A percentile compares a stretch with the other conserved stretches of the same genome.
Evolutionary conservation across 2,888 invertebrate species (phyloP).

Genomic region (Crossocerus cetratus): DNA sequence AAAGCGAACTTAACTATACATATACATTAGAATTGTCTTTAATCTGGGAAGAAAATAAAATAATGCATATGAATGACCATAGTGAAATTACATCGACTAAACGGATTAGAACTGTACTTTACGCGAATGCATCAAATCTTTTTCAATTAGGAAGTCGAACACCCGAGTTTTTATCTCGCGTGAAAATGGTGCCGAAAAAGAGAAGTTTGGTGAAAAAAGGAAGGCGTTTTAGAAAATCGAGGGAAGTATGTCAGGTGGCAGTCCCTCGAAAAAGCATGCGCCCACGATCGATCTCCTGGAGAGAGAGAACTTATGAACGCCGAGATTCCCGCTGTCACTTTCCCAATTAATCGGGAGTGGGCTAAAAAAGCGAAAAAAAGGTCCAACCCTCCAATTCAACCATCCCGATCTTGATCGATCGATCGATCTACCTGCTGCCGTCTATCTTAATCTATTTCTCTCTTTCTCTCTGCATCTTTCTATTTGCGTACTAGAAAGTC

Average conservation of each 20-base stretch:
- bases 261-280: slow-evolving; percentile 40
- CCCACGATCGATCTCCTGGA: slow-evolving; percentile 20
- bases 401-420: background rate
- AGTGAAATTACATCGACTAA: background rate
- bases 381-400: background rate
- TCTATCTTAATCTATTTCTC: background rate
- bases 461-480: slow-evolving; percentile 40
- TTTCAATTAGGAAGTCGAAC: background rate
- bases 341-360: too few relatives aligned
- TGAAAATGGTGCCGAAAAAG: slow-evolving; percentile 1
- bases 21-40: too few relatives aligned
- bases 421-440: background rate
- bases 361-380: too few relatives aligned
- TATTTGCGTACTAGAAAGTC: slow-evolving; percentile 48
- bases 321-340: slow-evolving; percentile 7
- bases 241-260: slow-evolving; percentile 49
- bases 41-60: too few relatives aligned
- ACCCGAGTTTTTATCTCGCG: background rate
- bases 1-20: too few relatives aligned
- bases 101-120: background rate
- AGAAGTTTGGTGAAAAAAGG: background rate
- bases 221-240: slow-evolving; percentile 1
- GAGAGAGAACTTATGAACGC: slow-evolving; percentile 12
- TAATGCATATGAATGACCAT: too few relatives aligned
- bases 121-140: too few relatives aligned